These are phyloP conservation scores for Drosophila ficusphila DNA, from an alignment of 1,140 invertebrate species.

Conservation along the genomic window DNA sequence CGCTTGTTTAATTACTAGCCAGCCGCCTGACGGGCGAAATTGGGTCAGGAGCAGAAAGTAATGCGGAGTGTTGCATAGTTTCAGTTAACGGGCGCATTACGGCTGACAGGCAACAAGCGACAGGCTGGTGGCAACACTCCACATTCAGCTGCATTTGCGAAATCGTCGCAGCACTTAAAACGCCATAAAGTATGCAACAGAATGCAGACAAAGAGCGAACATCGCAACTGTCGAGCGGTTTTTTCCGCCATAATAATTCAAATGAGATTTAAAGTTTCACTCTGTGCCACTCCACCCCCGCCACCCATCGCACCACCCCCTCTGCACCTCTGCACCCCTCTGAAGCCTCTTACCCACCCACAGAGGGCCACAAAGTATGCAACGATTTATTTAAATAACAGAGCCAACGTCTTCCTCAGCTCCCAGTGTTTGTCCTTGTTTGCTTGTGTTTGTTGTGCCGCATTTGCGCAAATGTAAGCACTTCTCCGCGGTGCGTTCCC, in stretches of 20 bases:
- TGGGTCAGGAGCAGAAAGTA: constrained; percentile 46
- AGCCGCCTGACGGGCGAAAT: constrained; percentile 6
- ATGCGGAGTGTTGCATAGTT: constrained; percentile 31
- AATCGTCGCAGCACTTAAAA: constrained; percentile 68
- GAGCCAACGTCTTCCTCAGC: constrained; percentile 60
- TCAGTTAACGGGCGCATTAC: constrained; percentile 33
- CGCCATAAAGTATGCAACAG: constrained; percentile 72
- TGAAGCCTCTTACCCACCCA: background rate
- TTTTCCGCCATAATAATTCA: constrained; percentile 73
- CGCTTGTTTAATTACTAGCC: constrained; percentile 49
- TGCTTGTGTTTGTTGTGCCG: constrained; percentile 32
- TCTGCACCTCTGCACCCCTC: background rate
- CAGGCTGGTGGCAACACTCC: constrained; percentile 47
- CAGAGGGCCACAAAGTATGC: constrained; percentile 68
- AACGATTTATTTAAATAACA: constrained; percentile 81
- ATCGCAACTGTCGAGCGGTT: constrained; percentile 60
- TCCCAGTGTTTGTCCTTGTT: constrained; percentile 25
- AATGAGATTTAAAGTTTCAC: constrained; percentile 75
- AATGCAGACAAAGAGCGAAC: constrained; percentile 61
- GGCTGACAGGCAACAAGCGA: constrained; percentile 49
- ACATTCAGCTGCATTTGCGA: constrained; percentile 55
- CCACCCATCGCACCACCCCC: no score
- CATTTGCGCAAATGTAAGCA: constrained; percentile 71
- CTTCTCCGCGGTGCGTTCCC: constrained; percentile 34
- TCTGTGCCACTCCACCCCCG: constrained; percentile 5